Evolutionary conservation across 2,888 invertebrate species (phyloP), one percentile per base, ranked within the genome.

Genomic region (Rhingia campestris): DNA sequence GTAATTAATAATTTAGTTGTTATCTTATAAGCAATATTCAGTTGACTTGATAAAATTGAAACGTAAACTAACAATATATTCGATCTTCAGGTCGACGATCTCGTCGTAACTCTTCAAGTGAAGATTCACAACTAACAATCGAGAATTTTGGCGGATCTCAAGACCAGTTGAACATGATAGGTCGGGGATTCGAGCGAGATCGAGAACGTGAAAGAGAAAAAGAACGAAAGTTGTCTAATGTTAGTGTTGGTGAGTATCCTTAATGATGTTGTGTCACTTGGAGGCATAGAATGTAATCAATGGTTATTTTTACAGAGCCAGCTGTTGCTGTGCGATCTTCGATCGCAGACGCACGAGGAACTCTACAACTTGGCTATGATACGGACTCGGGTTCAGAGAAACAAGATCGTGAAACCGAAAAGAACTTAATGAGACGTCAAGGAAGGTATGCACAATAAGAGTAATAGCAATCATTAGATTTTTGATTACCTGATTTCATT

Each of bases 61-160:
- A 6, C 0, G 6, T 33, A 58, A 73, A 53, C 32, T 49, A 61
- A 74, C 35, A 54, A 9, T 45, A 5, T n/a, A 4, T 63, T 69
- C 51, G 6, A 7, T 95, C 94, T 91, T 94, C 95, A 77, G 97
- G 97, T 0, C 94, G 97, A 4, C 93, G 97, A 54, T 97, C 97
- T 54, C 93, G 97, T 14, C 93, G 97, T 85, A 96, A 97, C 89
- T 97, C 97, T 86, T 93, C 96, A 61, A 94, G 94, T 81, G 97
- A 97, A 90, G 97, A 97, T 90, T 97, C 96, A 39, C 97, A 97
- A 91, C 93, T 97, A 87, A 97, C 97, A 0, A 96, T 97, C 70
- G 97, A 97, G 92, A 97, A 97, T 92, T 97, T 97, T 91, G 97
- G 97, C 56, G 97, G 97, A 74, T 96, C 96, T 86, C 97, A 97